Evolutionary conservation across 1,140 invertebrate genomes (phyloP), one percentile per base, ranked within the genome.

Genomic region (Harpegnathos saltator): DNA sequence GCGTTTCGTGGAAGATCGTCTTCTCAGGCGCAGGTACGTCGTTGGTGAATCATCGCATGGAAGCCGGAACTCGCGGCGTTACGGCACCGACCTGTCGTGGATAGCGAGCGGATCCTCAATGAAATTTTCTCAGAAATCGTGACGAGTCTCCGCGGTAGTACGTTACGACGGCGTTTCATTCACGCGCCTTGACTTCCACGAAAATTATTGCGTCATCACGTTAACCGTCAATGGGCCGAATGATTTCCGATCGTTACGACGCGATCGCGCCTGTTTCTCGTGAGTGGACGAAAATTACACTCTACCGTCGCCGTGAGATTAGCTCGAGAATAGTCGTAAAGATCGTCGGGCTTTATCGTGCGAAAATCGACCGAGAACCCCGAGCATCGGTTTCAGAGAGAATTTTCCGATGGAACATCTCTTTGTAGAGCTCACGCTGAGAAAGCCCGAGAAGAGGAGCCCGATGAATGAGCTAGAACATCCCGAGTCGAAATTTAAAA

Each of bases 81-180:
- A 65, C 56, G 33, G 24, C 50, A 66, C 22, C 33, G 71, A 62
- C 54, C 38, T 26, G 22, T 19, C 61, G 80, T 82, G 72, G 82
- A 86, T 84, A 72, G 56, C 63, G 58, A 65, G 15, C 56, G 19
- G 82, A 83, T 89, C 19, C 11, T 86, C 77, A 89, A 89, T 89
- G 87, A 89, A 89, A 82, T 82, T 85, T 89, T 87, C 88, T 87
- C 58, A 54, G 88, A 89, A 89, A 52, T 22, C 22, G 73, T 24
- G 71, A 73, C 73, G 65, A 54, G 66, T 33, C 9, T 22, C 66
- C 48, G 50, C 59, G 11, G 56, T 82, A 77, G 33, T 61, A 62
- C 38, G 62, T 29, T 52, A 38, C n/a, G 17, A 38, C 50, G 52
- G 48, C 22, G 56, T 74, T 65, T 83, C 69, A 84, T 84, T 77